Percentiles rank a stretch among this genome's conserved stretches.
Conservation (phyloP, 2,113 vertebrate genomes). For the Trochalopteron elliotii region DNA sequence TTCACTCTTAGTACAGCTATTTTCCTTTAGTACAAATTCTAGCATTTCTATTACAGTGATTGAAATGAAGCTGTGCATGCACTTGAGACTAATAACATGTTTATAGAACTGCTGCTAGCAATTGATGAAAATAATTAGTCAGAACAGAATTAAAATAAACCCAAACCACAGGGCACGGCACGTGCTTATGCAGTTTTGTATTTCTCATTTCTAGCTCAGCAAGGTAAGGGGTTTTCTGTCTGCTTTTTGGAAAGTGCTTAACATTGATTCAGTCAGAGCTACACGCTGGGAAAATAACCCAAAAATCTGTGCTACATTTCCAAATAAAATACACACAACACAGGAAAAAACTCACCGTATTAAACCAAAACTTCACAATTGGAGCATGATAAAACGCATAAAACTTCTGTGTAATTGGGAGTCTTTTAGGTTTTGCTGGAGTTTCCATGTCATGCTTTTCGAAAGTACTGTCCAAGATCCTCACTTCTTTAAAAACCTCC, state of each 20-base stretch:
- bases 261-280: not conserved
- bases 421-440: slow-evolving; percentile 85
- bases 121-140: not conserved
- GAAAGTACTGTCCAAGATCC: slow-evolving; percentile 78
- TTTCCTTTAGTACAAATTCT: not conserved
- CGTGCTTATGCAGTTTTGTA: not conserved
- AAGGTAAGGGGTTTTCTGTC: not conserved
- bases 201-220: not conserved
- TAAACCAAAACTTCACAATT: slow-evolving; percentile 99
- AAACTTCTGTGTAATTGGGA: slow-evolving; percentile 94
- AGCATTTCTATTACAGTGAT: not conserved
- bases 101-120: not conserved
- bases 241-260: not conserved
- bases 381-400: slow-evolving; percentile 98
- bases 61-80: not conserved
- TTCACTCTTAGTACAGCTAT: not conserved
- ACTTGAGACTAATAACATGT: not conserved
- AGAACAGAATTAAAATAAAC: not conserved
- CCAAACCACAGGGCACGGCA: not conserved
- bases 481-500: slow-evolving; percentile 95
- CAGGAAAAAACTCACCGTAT: slow-evolving; percentile 83
- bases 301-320: not conserved
- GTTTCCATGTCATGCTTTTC: slow-evolving; percentile 88
- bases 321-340: not conserved
- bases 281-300: not conserved